These are phyloP conservation scores for Oxyteleia sp. DNA, from an alignment of 2,888 invertebrate genomes.

Conservation along the genomic window DNA sequence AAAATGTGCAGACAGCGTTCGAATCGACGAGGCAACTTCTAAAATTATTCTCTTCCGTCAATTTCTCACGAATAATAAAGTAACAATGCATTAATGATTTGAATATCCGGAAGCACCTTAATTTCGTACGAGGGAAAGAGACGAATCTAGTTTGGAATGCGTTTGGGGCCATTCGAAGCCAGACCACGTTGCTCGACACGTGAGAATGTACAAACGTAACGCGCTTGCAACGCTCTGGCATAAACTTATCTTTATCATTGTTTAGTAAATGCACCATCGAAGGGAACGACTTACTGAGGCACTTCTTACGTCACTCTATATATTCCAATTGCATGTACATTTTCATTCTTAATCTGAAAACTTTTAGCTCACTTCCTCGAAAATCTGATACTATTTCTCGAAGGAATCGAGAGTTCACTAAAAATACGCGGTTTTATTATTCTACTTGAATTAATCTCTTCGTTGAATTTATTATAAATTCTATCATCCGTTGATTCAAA, in stretches of 20 bases:
- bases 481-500: too few relatives aligned
- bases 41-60: conserved; percentile 73
- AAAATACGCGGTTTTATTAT: too few relatives aligned
- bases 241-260: conserved; percentile 67
- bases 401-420: too few relatives aligned
- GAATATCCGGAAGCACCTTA: conserved; percentile 73
- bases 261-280: conserved; percentile 52
- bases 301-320: conserved; percentile 47
- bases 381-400: too few relatives aligned
- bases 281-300: conserved; percentile 36
- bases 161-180: conserved; percentile 65
- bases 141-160: conserved; percentile 69
- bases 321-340: conserved; percentile 48
- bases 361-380: background rate
- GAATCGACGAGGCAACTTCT: conserved; percentile 65
- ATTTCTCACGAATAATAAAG: conserved; percentile 73
- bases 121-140: conserved; percentile 72
- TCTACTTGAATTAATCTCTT: too few relatives aligned
- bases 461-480: too few relatives aligned
- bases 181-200: conserved; percentile 77
- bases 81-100: conserved; percentile 73
- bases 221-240: conserved; percentile 58
- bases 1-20: conserved; percentile 65
- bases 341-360: conserved; percentile 24
- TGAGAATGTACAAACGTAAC: conserved; percentile 77